A percentile compares a stretch with the other conserved stretches of the same genome.
Evolutionary conservation across 1,140 invertebrate genomes (phyloP).

Genomic region (Cephus cinctus): DNA sequence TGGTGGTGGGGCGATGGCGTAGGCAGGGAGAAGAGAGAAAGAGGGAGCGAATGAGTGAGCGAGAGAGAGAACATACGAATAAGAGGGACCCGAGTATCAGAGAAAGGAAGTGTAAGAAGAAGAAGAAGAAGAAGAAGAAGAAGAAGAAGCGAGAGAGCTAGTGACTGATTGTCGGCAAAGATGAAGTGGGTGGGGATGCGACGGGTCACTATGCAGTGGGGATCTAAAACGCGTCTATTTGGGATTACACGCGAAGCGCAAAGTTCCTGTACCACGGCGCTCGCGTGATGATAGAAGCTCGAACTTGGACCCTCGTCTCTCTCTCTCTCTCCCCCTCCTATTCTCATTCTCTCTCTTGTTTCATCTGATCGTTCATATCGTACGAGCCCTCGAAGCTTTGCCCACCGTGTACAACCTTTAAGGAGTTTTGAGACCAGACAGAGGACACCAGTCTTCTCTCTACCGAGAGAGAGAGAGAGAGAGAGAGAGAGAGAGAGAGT

Average conservation of each 20-base stretch:
- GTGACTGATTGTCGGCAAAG: slow-evolving; percentile 12
- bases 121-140: neutral
- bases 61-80: neutral
- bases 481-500: slow-evolving; percentile 19
- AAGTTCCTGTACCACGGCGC: neutral
- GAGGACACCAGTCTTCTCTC: slow-evolving; percentile 2
- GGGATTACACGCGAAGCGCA: too few species aligned
- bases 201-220: neutral
- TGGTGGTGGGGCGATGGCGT: neutral
- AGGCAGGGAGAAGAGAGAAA: neutral
- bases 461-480: slow-evolving; percentile 1
- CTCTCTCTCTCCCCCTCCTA: slow-evolving; percentile 1
- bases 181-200: neutral
- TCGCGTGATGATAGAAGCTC: neutral
- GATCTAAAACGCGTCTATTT: neutral
- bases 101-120: neutral
- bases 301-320: slow-evolving; percentile 17
- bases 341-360: too few species aligned
- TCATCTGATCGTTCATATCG: too few species aligned
- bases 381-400: too few species aligned
- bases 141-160: slow-evolving; percentile 2
- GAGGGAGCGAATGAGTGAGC: slow-evolving; percentile 1
- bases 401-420: too few species aligned
- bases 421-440: too few species aligned
- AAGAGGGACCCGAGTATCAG: neutral